phyloP scores from a whole-genome alignment of 2,888 invertebrate genomes.

The Acleris literana region DNA sequence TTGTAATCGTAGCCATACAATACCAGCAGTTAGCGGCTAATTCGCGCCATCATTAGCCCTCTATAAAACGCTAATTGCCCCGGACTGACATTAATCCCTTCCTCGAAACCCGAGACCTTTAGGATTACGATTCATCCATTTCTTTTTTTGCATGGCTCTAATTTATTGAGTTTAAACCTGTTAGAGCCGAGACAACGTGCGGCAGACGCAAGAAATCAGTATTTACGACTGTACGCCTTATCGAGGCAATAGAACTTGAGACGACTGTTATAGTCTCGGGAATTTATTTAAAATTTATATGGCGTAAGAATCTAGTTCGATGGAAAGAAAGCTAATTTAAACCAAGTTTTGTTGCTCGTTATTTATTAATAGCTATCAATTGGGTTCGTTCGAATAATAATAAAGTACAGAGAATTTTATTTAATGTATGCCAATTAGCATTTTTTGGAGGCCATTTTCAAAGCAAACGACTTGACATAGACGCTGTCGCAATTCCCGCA shows the following conservation, averaged over 20 bases:
- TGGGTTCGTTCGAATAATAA: background rate
- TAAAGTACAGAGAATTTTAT: too few relatives aligned
- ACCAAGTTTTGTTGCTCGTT: too few relatives aligned
- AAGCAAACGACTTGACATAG: background rate
- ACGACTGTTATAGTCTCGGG: too few relatives aligned
- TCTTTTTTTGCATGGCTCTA: constrained; percentile 18
- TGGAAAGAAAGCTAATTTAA: too few relatives aligned
- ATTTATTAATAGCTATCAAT: background rate
- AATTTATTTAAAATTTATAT: too few relatives aligned
- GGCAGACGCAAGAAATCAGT: background rate
- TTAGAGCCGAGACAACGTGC: background rate
- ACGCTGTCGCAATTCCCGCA: background rate
- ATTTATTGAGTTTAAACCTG: constrained; percentile 16
- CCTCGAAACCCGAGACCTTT: constrained; percentile 43
- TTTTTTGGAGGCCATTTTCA: too few relatives aligned
- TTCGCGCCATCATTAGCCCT: constrained; percentile 36
- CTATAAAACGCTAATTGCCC: constrained; percentile 55
- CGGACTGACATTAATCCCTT: constrained; percentile 47
- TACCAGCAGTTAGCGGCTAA: constrained; percentile 26
- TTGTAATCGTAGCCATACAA: constrained; percentile 16
- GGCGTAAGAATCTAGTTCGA: too few relatives aligned
- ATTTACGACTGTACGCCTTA: background rate
- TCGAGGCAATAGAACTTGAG: too few relatives aligned
- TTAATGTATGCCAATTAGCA: too few relatives aligned
- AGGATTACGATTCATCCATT: constrained; percentile 31